Percentiles rank a stretch among this genome's conserved stretches.
phyloP scores from a whole-genome alignment of 2,888 invertebrate species.

The Alloplasta piceator region DNA sequence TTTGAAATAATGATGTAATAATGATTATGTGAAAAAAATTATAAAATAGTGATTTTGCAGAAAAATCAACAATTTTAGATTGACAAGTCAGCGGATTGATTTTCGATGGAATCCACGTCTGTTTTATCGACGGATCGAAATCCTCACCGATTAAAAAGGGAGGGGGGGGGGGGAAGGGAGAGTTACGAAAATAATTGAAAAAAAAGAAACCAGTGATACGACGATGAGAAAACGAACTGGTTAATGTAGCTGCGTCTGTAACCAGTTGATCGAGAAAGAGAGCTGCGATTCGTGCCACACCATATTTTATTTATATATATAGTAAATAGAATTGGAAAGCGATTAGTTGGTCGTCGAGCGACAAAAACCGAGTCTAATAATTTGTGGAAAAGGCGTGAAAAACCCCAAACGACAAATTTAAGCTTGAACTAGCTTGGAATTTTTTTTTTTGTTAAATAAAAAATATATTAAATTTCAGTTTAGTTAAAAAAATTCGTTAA shows the following conservation, averaged over 20 bases:
- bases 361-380: not conserved
- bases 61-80: too few species aligned
- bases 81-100: too few species aligned
- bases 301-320: not conserved
- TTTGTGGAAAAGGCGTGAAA: not conserved
- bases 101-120: too few species aligned
- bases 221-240: constrained; percentile 34
- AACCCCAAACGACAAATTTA: not conserved
- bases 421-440: not conserved
- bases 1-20: too few species aligned
- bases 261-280: constrained; percentile 16
- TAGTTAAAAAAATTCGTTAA: too few species aligned
- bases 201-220: constrained; percentile 29
- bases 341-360: constrained; percentile 39
- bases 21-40: too few species aligned
- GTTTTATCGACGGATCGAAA: constrained; percentile 32
- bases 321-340: constrained; percentile 54
- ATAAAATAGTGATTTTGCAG: too few species aligned
- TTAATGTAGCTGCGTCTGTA: constrained; percentile 26
- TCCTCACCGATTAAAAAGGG: not conserved
- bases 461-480: not conserved
- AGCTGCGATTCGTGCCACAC: constrained; percentile 16
- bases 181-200: constrained; percentile 11
- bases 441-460: not conserved
- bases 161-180: constrained; percentile 6